Percentiles rank a stretch among this genome's conserved stretches.
Conservation (phyloP, 2,113 vertebrate genomes). For the Procavia capensis region DNA sequence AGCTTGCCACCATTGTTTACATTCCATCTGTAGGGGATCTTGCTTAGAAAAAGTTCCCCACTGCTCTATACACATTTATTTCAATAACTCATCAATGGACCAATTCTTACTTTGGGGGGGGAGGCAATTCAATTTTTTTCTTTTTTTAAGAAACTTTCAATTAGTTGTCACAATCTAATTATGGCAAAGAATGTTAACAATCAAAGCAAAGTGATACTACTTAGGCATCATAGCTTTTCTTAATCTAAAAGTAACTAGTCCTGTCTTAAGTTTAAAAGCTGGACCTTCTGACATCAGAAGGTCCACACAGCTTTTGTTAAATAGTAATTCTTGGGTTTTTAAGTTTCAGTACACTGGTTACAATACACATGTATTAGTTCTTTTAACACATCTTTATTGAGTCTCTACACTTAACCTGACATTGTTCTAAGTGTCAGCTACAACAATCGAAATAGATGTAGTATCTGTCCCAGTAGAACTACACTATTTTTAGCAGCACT, state of each 20-base stretch:
- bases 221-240: background rate
- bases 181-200: background rate
- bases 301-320: background rate
- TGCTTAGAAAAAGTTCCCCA: background rate
- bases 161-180: background rate
- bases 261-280: background rate
- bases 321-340: background rate
- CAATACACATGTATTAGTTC: conserved; percentile 4
- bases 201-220: background rate
- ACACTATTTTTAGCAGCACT: conserved; percentile 41
- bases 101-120: background rate
- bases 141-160: background rate
- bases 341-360: background rate
- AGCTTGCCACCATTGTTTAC: background rate
- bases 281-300: background rate
- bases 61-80: background rate
- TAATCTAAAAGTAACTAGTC: background rate
- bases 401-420: background rate
- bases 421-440: background rate
- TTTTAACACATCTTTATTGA: background rate
- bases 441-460: background rate
- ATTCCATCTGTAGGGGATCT: background rate
- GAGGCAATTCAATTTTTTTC: background rate
- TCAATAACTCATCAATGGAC: background rate
- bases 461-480: background rate